Base-by-base conservation (phyloP, 2,888 invertebrate genomes). In the Byasa hedistus region DNA sequence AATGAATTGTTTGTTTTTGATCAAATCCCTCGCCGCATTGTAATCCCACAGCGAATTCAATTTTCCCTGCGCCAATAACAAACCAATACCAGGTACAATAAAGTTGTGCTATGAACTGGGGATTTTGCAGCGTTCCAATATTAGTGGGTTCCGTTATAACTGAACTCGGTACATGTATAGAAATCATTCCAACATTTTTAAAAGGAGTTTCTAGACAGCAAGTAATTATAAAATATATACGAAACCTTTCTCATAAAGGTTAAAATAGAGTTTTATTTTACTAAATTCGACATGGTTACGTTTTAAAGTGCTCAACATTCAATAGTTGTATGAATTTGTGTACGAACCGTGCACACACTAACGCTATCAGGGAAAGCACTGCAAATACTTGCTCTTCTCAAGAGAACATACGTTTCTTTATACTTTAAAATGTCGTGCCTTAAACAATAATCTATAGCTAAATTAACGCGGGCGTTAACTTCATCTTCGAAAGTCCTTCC, bases 1-100 rank as follows among this genome's bases (percentile, higher is more conserved):
- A 59, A 65, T 65, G 59, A 59, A 65, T 65, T 65, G 64, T 59
- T 65, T 65, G 64, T 59, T 65, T 65, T 65, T 65, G 64, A 65
- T 65, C 59, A 54, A 65, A 65, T 65, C 44, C 44, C 54, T 27
- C 24, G 64, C 64, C 59, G 64, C 64, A 65, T 65, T 65, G 64
- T 65, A 65, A 65, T 65, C 64, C 64, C 27, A 54, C 55, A 54
- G 59, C 55, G 54, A 56, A 65, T 65, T 65, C 59, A 59, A 65
- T 65, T 65, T 64, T 60, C 64, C 55, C 64, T 44, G 55, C 64
- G 59, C 64, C 59, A 55, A 65, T 65, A 65, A 56, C 55, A 65
- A 65, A 60, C 59, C 59, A 65, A 65, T 65, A 59, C 23, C 59
- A 27, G 17, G 55, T 59, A 65, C 57, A 52, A 64, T 27, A 59